Evolutionary conservation across 2,797 vertebrate genomes (phyloP).

Genomic region (Menidia menidia): DNA sequence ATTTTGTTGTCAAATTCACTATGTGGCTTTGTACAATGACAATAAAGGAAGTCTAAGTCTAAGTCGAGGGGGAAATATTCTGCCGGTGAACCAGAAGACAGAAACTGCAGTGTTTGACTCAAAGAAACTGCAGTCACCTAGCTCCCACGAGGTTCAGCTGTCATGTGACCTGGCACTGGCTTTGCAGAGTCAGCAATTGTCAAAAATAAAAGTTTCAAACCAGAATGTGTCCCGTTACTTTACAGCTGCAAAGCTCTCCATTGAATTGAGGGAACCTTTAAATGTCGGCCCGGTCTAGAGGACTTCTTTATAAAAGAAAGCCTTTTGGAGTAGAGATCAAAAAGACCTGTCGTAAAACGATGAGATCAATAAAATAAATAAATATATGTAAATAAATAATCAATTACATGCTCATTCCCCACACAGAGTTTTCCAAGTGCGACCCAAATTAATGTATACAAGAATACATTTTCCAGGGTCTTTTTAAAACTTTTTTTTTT

Average conservation of each 20-base stretch:
- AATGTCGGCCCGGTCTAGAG: neutral
- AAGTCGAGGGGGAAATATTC: too few species aligned
- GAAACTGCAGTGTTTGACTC: constrained; percentile 17
- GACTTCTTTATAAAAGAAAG: neutral
- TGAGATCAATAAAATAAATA: neutral
- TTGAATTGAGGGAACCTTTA: neutral
- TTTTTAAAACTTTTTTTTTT: too few species aligned
- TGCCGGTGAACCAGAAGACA: constrained; percentile 5
- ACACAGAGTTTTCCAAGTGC: too few species aligned
- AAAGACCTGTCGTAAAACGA: constrained; percentile 1
- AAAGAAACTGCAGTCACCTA: neutral
- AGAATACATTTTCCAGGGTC: too few species aligned
- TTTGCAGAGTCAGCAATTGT: constrained; percentile 6
- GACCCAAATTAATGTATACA: too few species aligned
- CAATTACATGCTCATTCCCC: too few species aligned
- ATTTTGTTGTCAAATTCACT: too few species aligned
- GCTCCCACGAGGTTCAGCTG: neutral
- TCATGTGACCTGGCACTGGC: constrained; percentile 5
- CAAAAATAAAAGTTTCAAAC: constrained; percentile 1
- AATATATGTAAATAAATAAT: too few species aligned
- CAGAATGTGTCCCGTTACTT: constrained; percentile 16
- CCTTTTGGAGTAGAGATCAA: neutral
- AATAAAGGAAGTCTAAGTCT: too few species aligned
- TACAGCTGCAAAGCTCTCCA: neutral
- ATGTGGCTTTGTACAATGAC: too few species aligned